phyloP scores from a whole-genome alignment of 2,113 vertebrate genomes.

The Phylloscopus whistleri region DNA sequence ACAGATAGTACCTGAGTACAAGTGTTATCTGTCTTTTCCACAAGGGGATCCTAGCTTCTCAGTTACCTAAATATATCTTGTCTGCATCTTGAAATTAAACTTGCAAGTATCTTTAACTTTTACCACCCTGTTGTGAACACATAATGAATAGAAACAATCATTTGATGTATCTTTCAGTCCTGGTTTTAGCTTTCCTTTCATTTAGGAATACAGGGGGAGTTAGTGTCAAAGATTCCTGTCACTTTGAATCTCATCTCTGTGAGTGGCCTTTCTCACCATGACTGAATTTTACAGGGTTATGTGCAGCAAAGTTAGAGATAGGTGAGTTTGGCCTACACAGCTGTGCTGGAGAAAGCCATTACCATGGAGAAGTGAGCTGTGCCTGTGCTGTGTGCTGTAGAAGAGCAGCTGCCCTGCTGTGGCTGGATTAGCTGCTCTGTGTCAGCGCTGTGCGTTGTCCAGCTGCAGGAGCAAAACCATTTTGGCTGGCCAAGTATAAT shows the following conservation, averaged over 20 bases:
- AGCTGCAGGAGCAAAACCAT: rapidly evolving
- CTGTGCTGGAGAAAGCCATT: background rate
- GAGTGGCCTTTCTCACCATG: background rate
- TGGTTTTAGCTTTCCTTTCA: background rate
- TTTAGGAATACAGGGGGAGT: background rate
- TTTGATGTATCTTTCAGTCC: background rate
- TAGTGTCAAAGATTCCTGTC: background rate
- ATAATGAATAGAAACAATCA: background rate
- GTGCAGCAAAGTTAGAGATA: background rate
- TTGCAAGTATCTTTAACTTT: background rate
- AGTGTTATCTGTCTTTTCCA: background rate
- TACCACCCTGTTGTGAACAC: background rate
- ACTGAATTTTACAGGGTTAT: background rate
- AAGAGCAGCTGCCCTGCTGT: background rate
- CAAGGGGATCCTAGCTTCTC: background rate
- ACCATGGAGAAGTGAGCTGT: background rate
- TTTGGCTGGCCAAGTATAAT: background rate
- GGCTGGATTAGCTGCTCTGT: background rate
- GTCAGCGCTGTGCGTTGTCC: rapidly evolving
- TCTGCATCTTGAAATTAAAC: background rate
- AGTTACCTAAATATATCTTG: background rate
- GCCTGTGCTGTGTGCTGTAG: background rate
- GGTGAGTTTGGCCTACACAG: background rate
- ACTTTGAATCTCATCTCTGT: background rate
- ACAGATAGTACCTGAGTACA: background rate